A percentile compares a stretch with the other conserved stretches of the same genome.
These are phyloP conservation scores for Indri indri DNA, from an alignment of 2,113 vertebrate genomes.

Conservation along the genomic window DNA sequence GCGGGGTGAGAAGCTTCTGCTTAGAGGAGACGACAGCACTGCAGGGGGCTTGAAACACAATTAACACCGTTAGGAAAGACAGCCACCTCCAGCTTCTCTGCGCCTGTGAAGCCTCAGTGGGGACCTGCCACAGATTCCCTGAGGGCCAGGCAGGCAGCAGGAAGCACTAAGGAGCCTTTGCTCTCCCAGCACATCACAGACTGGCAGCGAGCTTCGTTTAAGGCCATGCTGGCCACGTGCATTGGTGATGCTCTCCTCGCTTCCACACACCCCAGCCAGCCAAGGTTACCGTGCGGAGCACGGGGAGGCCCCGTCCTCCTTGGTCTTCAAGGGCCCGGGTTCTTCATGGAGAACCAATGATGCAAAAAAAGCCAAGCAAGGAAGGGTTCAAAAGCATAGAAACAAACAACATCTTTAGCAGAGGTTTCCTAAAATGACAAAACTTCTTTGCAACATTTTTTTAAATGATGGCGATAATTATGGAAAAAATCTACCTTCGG, in stretches of 20 bases:
- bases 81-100: neutral
- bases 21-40: neutral
- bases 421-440: neutral
- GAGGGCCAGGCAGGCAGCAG: neutral
- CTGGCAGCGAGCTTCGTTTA: neutral
- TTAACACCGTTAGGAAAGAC: neutral
- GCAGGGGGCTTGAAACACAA: neutral
- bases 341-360: neutral
- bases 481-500: neutral
- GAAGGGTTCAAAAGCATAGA: neutral
- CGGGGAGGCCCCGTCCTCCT: neutral
- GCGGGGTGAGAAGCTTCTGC: neutral
- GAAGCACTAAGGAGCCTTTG: neutral
- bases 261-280: neutral
- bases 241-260: rapidly evolving
- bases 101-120: no score
- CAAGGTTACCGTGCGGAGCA: neutral
- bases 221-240: neutral
- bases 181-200: neutral
- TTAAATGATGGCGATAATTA: neutral
- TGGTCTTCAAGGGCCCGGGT: neutral
- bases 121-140: neutral
- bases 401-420: neutral
- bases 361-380: neutral
- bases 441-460: neutral